Conservation (phyloP, 30 jellyfish, hydroid and myxozoan species). For the Pseudorhiza aurosa region DNA sequence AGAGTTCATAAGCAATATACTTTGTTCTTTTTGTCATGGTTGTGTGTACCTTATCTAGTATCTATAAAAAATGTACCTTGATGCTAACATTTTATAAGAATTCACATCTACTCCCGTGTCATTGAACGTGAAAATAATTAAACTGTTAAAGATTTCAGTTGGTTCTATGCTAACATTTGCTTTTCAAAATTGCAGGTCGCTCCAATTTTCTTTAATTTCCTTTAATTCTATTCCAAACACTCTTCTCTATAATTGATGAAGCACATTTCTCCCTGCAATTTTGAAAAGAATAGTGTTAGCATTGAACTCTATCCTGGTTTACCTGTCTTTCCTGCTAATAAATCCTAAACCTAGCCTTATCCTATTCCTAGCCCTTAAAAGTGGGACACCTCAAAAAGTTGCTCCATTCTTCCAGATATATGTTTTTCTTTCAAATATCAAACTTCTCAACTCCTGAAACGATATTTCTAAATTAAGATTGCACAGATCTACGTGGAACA, state of each 20-base stretch:
- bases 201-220: slow-evolving; percentile 3
- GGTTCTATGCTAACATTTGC: slow-evolving; percentile 11
- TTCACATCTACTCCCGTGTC: no score
- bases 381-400: no score
- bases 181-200: slow-evolving; percentile 61
- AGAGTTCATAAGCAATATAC: no score
- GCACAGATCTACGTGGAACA: not conserved
- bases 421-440: not conserved
- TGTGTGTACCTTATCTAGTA: no score
- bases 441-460: slow-evolving; percentile 30
- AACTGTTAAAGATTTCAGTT: no score
- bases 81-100: no score
- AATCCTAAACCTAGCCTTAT: not conserved
- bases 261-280: slow-evolving; percentile 53
- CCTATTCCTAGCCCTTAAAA: no score
- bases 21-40: no score
- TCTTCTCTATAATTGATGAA: slow-evolving; percentile 28
- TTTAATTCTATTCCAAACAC: slow-evolving; percentile 5
- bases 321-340: not conserved
- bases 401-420: not conserved
- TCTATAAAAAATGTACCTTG: no score
- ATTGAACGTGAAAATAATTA: no score
- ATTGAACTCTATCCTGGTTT: not conserved
- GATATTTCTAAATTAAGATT: not conserved
- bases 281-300: slow-evolving; percentile 56